Evolutionary conservation across 64 coral and sea anemone species (phyloP), one percentile per base, ranked within the genome.

Genomic region (Catalaphyllia jardinei): DNA sequence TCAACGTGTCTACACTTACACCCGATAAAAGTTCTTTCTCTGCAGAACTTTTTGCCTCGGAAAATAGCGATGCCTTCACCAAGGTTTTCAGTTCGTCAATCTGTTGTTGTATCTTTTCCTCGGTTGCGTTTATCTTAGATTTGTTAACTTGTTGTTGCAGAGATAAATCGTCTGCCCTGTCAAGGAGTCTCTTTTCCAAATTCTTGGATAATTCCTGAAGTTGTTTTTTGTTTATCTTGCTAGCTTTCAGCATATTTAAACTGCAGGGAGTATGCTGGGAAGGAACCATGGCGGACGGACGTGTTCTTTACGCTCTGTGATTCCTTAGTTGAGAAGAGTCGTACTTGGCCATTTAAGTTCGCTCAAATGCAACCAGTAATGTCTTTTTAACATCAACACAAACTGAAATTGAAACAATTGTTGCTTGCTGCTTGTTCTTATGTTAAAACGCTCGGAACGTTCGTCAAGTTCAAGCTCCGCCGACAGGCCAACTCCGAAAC

Each of bases 241-340:
- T 55, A 14, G 30, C 9, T 73, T 71, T 77, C 31, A 94, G 27
- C 93, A 90, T 90, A 39, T 94, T 94, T 12, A 90, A 64, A n/a
- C n/a, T n/a, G n/a, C n/a, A n/a, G n/a, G 33, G 33, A 35, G 33
- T 35, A n/a, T n/a, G n/a, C 33, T 35, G 33, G 33, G 33, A 35
- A 54, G 13, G 52, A 54, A 13, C 13, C 52, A 54, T 54, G 52
- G 52, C 52, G 52, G 52, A 10, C 52, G 52, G 52, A 54, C 52
- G 52, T 54, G 52, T 54, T 54, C 0, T 54, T 13, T 5, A 5
- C 5, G 52, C 52, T 54, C 52, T 54, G 52, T 54, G 52, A 54
- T 54, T 54, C 52, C 52, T 10, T 10, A 54, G 8, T 13, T 54
- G 52, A 54, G 52, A 54, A 10, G 13, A 54, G 52, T 13, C 52